Percentiles rank a stretch among this genome's conserved stretches.
phyloP scores from a whole-genome alignment of 2,113 vertebrate species.

The Periophthalmus modestus region DNA sequence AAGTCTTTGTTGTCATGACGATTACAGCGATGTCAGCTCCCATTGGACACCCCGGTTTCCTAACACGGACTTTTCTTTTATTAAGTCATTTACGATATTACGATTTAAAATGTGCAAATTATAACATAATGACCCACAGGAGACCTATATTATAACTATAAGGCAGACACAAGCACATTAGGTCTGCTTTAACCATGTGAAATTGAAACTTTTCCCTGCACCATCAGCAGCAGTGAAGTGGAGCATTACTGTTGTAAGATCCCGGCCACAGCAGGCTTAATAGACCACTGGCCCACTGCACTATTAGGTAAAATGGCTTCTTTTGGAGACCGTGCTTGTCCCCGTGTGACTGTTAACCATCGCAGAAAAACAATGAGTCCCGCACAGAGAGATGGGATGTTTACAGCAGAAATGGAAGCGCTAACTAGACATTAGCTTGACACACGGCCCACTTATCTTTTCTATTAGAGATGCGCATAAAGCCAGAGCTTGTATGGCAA shows the following conservation, averaged over 20 bases:
- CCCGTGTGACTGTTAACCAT: slow-evolving; percentile 23
- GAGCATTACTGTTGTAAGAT: slow-evolving; percentile 21
- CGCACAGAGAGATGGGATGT: slow-evolving; percentile 15
- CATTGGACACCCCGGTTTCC: too few species aligned
- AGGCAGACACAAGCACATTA: too few species aligned
- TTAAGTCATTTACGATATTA: too few species aligned
- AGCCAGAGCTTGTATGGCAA: background rate
- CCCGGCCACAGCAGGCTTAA: slow-evolving; percentile 26
- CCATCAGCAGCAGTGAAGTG: background rate
- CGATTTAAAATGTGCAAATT: too few species aligned
- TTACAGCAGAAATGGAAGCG: slow-evolving; percentile 15
- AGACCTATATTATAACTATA: too few species aligned
- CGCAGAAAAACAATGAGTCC: slow-evolving; percentile 21
- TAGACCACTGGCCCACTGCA: slow-evolving; percentile 20
- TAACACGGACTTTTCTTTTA: too few species aligned
- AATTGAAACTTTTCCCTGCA: background rate
- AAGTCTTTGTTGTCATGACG: too few species aligned
- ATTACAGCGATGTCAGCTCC: too few species aligned
- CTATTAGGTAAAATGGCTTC: slow-evolving; percentile 23
- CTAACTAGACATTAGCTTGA: background rate
- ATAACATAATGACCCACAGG: too few species aligned
- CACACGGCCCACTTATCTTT: slow-evolving; percentile 10
- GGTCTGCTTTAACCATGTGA: too few species aligned
- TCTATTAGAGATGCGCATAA: background rate
- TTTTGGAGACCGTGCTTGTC: slow-evolving; percentile 14